phyloP scores from a whole-genome alignment of 2,113 vertebrate genomes.

The Theristicus caerulescens region DNA sequence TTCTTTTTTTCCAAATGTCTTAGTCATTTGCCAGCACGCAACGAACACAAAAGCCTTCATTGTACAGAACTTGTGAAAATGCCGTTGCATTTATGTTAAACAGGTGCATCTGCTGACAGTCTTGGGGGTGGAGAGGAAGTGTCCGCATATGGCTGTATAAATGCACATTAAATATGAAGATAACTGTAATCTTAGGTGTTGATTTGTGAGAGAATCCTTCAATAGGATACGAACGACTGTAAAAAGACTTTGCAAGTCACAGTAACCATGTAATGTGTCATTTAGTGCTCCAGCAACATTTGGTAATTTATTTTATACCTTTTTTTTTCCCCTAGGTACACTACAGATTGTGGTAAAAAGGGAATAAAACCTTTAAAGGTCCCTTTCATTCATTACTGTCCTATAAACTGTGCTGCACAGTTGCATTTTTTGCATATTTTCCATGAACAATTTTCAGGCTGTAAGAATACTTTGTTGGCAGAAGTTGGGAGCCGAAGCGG shows the following conservation, averaged over 20 bases:
- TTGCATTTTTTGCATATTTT: background rate
- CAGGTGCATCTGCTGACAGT: background rate
- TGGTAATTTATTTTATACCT: background rate
- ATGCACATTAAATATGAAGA: background rate
- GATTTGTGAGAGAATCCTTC: background rate
- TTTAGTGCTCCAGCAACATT: background rate
- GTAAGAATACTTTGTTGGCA: background rate
- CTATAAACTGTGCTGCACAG: background rate
- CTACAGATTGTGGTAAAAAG: background rate
- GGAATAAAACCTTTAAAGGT: background rate
- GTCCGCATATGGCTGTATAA: background rate
- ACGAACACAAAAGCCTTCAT: background rate
- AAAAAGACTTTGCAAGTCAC: background rate
- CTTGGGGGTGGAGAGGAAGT: background rate
- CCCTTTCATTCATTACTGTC: background rate
- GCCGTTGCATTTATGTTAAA: background rate
- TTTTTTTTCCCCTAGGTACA: background rate
- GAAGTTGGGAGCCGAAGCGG: background rate
- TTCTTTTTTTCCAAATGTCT: background rate
- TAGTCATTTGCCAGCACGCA: background rate
- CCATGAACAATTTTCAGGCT: background rate
- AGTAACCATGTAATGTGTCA: background rate
- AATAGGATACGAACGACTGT: accelerated
- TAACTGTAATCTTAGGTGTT: background rate
- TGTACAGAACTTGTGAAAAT: background rate